phyloP scores from a whole-genome alignment of 2,797 vertebrate species.

The Aldrovandia affinis region DNA sequence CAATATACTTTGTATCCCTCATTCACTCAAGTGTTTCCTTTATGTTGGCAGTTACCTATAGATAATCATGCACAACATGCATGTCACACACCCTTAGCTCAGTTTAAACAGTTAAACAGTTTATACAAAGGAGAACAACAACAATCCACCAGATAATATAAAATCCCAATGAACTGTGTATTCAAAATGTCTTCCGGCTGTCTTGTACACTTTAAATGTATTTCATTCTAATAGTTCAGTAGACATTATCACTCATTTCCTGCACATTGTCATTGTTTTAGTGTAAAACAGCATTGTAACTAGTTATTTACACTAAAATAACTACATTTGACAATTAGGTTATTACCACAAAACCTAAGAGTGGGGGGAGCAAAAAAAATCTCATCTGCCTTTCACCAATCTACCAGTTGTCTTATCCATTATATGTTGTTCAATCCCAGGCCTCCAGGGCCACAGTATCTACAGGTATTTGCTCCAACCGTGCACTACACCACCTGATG shows the following conservation, averaged over 20 bases:
- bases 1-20: too few relatives aligned
- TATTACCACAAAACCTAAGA: neutral
- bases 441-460: too few relatives aligned
- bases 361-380: neutral
- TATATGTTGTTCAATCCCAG: too few relatives aligned
- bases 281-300: neutral
- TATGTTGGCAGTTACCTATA: too few relatives aligned
- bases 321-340: neutral
- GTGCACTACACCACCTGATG: too few relatives aligned
- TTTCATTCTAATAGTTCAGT: neutral
- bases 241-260: neutral
- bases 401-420: too few relatives aligned
- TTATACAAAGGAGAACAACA: neutral
- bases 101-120: neutral
- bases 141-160: neutral
- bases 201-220: neutral
- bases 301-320: neutral
- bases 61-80: neutral
- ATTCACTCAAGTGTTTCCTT: too few relatives aligned
- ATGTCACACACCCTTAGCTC: neutral
- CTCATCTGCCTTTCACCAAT: too few relatives aligned
- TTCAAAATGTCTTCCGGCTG: too few relatives aligned
- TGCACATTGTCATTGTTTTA: too few relatives aligned
- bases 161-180: neutral
- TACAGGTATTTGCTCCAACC: too few relatives aligned